These are phyloP conservation scores for Lates japonicus DNA, from an alignment of 2,797 vertebrate genomes.

Conservation along the genomic window DNA sequence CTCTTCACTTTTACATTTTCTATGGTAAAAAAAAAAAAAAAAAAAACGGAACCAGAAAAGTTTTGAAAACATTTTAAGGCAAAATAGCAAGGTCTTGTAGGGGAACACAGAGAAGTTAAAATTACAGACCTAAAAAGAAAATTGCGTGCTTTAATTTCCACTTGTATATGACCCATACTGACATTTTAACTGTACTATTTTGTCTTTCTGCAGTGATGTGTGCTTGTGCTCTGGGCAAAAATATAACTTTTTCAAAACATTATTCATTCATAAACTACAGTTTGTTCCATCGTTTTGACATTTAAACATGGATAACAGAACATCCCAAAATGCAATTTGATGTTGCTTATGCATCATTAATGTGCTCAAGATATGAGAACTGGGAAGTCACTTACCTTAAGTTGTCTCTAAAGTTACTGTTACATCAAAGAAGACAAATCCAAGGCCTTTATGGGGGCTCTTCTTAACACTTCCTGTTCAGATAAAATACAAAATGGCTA, in stretches of 20 bases:
- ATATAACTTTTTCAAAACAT: conserved; percentile 39
- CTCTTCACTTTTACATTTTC: neutral
- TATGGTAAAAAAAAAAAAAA: neutral
- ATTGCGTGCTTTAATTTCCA: neutral
- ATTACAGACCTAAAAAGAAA: neutral
- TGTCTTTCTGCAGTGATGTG: conserved; percentile 12
- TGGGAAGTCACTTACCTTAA: conserved; percentile 26
- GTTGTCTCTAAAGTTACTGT: conserved; percentile 31
- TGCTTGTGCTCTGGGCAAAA: conserved; percentile 30
- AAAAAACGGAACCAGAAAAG: neutral
- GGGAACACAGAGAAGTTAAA: neutral
- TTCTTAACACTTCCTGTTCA: conserved; percentile 1
- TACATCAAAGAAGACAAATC: conserved; percentile 17
- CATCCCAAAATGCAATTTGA: conserved; percentile 53
- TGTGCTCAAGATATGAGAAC: conserved; percentile 20
- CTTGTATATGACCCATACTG: neutral
- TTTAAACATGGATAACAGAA: conserved; percentile 55
- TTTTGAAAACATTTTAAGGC: neutral
- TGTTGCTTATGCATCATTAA: conserved; percentile 60
- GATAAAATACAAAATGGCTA: neutral
- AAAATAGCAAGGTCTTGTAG: neutral
- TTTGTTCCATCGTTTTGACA: conserved; percentile 54
- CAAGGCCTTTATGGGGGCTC: neutral
- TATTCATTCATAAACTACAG: conserved; percentile 59
- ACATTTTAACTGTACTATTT: conserved; percentile 19